Evolutionary conservation across 2,113 vertebrate species (phyloP), one percentile per base, ranked within the genome.

Genomic region (Mus musculus): DNA sequence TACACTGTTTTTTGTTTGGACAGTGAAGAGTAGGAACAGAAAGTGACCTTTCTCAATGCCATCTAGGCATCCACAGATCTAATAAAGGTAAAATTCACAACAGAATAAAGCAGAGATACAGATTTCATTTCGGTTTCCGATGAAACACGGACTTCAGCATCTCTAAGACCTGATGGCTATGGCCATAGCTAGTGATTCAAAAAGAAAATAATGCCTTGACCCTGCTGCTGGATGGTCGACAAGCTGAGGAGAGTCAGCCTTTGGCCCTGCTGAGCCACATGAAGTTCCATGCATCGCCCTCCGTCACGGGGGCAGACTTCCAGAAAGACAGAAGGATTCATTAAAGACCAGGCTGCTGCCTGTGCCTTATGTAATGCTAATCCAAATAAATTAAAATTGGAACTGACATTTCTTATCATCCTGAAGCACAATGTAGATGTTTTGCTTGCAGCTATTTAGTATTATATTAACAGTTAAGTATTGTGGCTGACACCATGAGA

Each of bases 101-200:
- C 33, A 5, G 65, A 63, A 11, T 16, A 46, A 42, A 7, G 9
- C 13, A 8, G 42, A 49, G 49, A 26, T 5, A 36, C 3, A 14
- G 97, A 92, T 63, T 95, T 75, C n/a, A 46, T 7, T 97, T 96
- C 77, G 91, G 84, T 92, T 89, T 95, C 90, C 89, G 65, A 80
- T 89, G 42, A 7, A 65, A 7, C n/a, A 12, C 2, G 5, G 42
- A 52, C 90, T 36, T 61, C 84, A 52, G 36, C 94, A 85, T n/a
- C 90, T 54, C 73, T 87, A 86, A 49, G 39, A 94, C 14, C 89
- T 96, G 81, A 97, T 95, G 95, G 95, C 8, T 65, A 90, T 92
- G 95, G 46, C 80, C 96, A 96, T 97, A 95, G 94, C 95, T 73
- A 59, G 82, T 97, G 95, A 98, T 92, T 97, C 96, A 96, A 71